Base-by-base conservation (phyloP, 1,140 invertebrate genomes). In the Nebria ingens region DNA sequence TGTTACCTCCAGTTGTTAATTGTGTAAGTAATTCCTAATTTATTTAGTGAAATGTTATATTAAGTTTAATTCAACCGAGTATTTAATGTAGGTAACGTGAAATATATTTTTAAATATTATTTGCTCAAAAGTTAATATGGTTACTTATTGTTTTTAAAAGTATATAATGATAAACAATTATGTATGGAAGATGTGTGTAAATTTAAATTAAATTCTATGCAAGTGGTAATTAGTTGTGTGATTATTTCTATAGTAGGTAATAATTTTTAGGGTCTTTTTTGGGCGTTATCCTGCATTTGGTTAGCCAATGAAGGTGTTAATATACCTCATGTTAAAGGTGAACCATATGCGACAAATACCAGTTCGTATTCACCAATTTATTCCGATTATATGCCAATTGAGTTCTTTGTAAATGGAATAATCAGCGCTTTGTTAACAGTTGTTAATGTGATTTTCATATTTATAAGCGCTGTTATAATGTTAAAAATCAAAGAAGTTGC, bases 401-500 rank as follows among this genome's bases (percentile, higher is more conserved):
- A 93, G 66, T 86, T 86, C 65, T 79, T 82, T 34, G 76, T 85
- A 56, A 82, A 91, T 64, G 90, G 89, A 17, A 80, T 85, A 42
- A 80, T 91, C 22, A 91, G 87, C 64, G 83, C 87, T 40, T 80
- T 84, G 57, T 71, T 93, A 13, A 91, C 88, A 1, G 74, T 91
- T 21, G 75, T 93, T 2, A 92, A 93, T 68, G 88, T 93, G 22
- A 77, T 85, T 61, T 89, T 88, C 67, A 92, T 93, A 64, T 85
- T 92, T 62, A 79, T 89, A 58, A 86, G 86, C 19, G 88, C 87
- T 1, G 82, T 91, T 60, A 77, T 89, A 55, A 82, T 91, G 17
- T 66, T 92, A 19, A 91, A 91, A 79, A 87, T 92, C 55, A 93
- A 93, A 70, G 89, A 91, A 74, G 87, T 92, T 0, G 87, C 88